Evolutionary conservation across 1,140 invertebrate genomes (phyloP).

Genomic region (Ephestia elutella): DNA sequence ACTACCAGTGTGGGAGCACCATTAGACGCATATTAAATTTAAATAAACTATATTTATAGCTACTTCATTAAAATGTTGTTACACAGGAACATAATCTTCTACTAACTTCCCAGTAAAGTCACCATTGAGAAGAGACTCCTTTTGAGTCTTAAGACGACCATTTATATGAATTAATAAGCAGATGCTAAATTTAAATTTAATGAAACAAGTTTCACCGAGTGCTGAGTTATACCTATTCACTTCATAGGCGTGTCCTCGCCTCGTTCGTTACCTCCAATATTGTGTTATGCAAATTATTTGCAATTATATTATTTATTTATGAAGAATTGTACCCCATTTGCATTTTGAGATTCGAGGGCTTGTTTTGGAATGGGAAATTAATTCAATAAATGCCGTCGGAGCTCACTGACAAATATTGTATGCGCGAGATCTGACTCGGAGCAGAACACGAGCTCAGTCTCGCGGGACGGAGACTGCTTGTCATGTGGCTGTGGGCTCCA

Average conservation of each 20-base stretch:
- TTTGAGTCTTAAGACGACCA: slow-evolving; percentile 28
- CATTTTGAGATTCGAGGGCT: slow-evolving; percentile 6
- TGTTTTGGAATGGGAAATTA: slow-evolving; percentile 11
- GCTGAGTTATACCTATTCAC: slow-evolving; percentile 32
- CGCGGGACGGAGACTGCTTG: neutral
- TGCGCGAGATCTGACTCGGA: neutral
- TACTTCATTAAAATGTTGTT: no score
- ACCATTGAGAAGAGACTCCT: slow-evolving; percentile 18
- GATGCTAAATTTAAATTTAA: slow-evolving; percentile 52
- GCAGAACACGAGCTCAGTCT: neutral
- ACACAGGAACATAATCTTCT: no score
- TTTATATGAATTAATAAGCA: slow-evolving; percentile 50
- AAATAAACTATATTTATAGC: no score
- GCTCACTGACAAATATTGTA: slow-evolving; percentile 6
- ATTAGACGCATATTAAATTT: no score
- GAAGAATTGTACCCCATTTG: slow-evolving; percentile 24
- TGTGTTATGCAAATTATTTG: slow-evolving; percentile 29
- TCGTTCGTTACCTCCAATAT: slow-evolving; percentile 27
- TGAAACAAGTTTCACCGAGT: slow-evolving; percentile 46
- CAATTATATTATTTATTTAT: slow-evolving; percentile 29
- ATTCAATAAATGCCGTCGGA: slow-evolving; percentile 12
- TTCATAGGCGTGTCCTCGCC: slow-evolving; percentile 24
- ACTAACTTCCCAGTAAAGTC: neutral
- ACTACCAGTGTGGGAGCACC: no score
- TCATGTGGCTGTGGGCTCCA: neutral